phyloP scores from a whole-genome alignment of 2,797 vertebrate genomes.

The Sebastes matsubarae region DNA sequence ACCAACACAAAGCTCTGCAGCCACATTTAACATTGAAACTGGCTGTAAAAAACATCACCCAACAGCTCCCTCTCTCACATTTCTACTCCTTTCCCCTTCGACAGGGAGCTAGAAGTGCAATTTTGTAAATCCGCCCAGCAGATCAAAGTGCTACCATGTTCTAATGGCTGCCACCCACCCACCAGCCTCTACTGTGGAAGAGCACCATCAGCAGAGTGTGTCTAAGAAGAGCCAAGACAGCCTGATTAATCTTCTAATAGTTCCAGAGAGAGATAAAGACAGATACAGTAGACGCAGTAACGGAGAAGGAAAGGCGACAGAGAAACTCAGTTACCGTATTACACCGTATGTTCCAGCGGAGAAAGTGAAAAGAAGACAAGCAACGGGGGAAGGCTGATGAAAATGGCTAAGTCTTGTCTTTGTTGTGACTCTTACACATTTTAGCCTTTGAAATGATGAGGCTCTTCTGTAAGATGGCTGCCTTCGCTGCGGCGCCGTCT shows the following conservation, averaged over 20 bases:
- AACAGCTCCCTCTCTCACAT: constrained; percentile 28
- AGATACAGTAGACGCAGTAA: constrained; percentile 39
- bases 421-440: constrained; percentile 49
- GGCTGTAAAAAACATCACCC: constrained; percentile 22
- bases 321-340: constrained; percentile 18
- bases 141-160: constrained; percentile 79
- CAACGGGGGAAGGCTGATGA: constrained; percentile 23
- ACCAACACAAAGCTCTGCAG: background rate
- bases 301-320: constrained; percentile 13
- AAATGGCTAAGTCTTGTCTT: constrained; percentile 45
- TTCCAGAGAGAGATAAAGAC: constrained; percentile 59
- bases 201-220: constrained; percentile 58
- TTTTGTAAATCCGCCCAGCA: constrained; percentile 74
- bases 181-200: constrained; percentile 61
- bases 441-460: constrained; percentile 56
- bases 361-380: constrained; percentile 27
- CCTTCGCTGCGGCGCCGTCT: constrained; percentile 22
- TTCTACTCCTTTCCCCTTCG: constrained; percentile 41
- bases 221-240: constrained; percentile 61
- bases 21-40: constrained; percentile 5
- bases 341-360: background rate
- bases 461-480: constrained; percentile 47
- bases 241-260: constrained; percentile 73
- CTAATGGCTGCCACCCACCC: constrained; percentile 78
- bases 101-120: constrained; percentile 64